Base-by-base conservation (phyloP, 2,113 vertebrate species). In the Thymallus thymallus region DNA sequence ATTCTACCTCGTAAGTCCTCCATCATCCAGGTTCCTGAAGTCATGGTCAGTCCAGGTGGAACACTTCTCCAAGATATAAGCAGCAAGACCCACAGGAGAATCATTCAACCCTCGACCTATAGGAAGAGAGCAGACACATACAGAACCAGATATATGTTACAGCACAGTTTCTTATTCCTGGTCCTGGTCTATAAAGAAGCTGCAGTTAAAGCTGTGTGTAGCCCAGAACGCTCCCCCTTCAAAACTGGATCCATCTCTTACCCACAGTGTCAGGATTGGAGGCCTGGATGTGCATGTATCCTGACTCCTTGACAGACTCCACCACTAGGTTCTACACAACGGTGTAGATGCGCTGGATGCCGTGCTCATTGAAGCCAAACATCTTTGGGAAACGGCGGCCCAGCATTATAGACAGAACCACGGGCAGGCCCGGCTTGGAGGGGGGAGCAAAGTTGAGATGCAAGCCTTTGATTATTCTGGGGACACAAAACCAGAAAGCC, bases 41-140 rank as follows among this genome's bases (percentile, higher is more conserved):
- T 93, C 89, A 3, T 32, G 80, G 68, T 88, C 84, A 0, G 95
- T 96, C 95, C 96, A 97, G 0, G 94, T 96, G 45, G 95, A 95
- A 83, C 96, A 96, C 86, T 97, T 96, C 89, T 97, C 96, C 87
- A 96, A 85, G 23, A 97, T 94, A 74, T 96, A 96, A 0, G 95
- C 92, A 82, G 94, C 95, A 76, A 97, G 90, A 45, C 95, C 95
- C 55, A 95, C 93, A 0, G 96, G 96, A 51, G 94, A 96, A 77
- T 97, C 94, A 75, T 95, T 97, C 74, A 96, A 81, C 16, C 88
- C 94, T 74, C 94, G 93, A 0, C 96, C 96, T 96, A 72, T 22
- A 55, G 13, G 16, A 16, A 23, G 1, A 74, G 45, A 46, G 5
- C 22, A 55, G 51, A 55, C 51, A 9, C n/a, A n/a, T 22, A 60